Evolutionary conservation across 2,888 invertebrate genomes (phyloP), one percentile per base, ranked within the genome.

Genomic region (Flexamia atlantica): DNA sequence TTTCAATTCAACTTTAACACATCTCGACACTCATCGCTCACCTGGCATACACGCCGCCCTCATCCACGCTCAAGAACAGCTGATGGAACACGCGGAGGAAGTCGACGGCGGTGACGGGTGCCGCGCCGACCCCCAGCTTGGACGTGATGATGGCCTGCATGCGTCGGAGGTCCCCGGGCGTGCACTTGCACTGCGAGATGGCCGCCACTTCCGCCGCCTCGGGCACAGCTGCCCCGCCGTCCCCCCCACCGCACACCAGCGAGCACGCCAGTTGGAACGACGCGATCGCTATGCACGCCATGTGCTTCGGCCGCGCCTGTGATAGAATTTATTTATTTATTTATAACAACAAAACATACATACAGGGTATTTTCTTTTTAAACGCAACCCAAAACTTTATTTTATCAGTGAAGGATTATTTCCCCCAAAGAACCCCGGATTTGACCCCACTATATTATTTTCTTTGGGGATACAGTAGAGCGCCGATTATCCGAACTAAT

Each of bases 261-360:
- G 94, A 93, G 88, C 60, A 60, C 85, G 97, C 97, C 88, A 97
- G 93, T 91, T 96, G 95, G 91, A 97, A 95, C 88, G 97, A 96
- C 85, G 97, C 95, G 46, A 97, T 94, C 20, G 96, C 95, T 90
- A 97, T 95, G 91, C 97, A 97, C 7, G 95, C 95, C 91, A 97
- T 94, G 91, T 97, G 97, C 90, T 96, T 97, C 81, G 95, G 95
- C 85, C 93, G 93, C 3, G 94, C 94, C 91, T 92, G 86, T 7
- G 87, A 87, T 25, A 82, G n/a, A n/a, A n/a, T n/a, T n/a, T n/a
- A n/a, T n/a, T n/a, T n/a, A n/a, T n/a, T n/a, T n/a, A n/a, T n/a
- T n/a, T n/a, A n/a, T n/a, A n/a, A n/a, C n/a, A n/a, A n/a, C n/a
- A n/a, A n/a, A n/a, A n/a, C n/a, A n/a, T n/a, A n/a, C n/a, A n/a